A percentile compares a stretch with the other conserved stretches of the same genome.
phyloP scores from a whole-genome alignment of 2,888 invertebrate species.

The Corythucha ciliata region DNA sequence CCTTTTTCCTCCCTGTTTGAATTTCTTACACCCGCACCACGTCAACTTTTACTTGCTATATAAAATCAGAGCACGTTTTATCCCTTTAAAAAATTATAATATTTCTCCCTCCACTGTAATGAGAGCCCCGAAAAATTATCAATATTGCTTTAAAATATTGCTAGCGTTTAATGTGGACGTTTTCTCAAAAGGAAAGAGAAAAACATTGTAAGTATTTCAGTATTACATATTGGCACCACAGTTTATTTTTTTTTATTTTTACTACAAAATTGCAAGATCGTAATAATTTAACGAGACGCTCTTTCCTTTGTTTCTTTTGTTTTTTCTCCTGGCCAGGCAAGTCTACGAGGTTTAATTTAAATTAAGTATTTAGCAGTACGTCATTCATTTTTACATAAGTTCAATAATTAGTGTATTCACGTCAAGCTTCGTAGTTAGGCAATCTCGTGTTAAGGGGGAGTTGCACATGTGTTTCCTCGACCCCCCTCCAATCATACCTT shows the following conservation, averaged over 20 bases:
- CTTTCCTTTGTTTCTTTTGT: too few species aligned
- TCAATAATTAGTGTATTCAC: too few species aligned
- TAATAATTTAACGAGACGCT: not conserved
- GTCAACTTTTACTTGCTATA: too few species aligned
- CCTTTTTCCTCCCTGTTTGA: not conserved
- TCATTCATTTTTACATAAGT: too few species aligned
- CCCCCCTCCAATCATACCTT: too few species aligned
- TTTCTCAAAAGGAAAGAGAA: constrained; percentile 32
- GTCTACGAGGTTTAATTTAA: too few species aligned
- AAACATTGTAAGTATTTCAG: constrained; percentile 33
- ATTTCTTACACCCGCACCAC: not conserved
- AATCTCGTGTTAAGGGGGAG: too few species aligned
- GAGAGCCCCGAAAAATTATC: constrained; percentile 31
- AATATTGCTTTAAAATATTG: constrained; percentile 34
- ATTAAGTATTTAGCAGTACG: too few species aligned
- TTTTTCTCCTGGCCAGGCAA: too few species aligned
- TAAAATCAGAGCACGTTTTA: too few species aligned
- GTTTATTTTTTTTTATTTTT: constrained; percentile 22
- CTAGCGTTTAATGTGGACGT: constrained; percentile 35
- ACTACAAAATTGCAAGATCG: not conserved
- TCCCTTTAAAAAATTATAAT: constrained; percentile 18
- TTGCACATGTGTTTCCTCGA: too few species aligned
- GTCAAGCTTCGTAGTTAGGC: too few species aligned
- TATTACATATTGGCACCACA: constrained; percentile 28
- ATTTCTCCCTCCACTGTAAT: constrained; percentile 22